Conservation (phyloP, 2,888 invertebrate species). For the Patella caerulea region DNA sequence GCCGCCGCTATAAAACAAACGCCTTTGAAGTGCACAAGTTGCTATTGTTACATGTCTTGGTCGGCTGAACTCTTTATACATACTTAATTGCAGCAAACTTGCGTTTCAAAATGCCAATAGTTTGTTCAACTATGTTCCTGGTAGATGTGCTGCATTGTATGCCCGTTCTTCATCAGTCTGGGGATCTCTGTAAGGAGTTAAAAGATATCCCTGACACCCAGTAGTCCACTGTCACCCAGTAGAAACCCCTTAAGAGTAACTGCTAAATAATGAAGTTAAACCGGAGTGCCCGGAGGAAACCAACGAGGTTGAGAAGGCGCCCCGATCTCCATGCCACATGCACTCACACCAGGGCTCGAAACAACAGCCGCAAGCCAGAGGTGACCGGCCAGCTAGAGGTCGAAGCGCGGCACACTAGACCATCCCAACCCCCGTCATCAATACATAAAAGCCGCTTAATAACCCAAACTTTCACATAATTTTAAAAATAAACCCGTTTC, state of each 20-base stretch:
- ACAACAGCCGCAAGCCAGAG: too few relatives aligned
- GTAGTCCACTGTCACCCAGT: constrained; percentile 29
- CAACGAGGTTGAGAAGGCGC: too few relatives aligned
- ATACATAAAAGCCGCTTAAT: background rate
- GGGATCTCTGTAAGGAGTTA: constrained; percentile 24
- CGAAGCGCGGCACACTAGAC: too few relatives aligned
- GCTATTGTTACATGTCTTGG: too few relatives aligned
- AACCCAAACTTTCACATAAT: too few relatives aligned
- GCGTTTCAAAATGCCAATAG: constrained; percentile 29
- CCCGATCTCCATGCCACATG: too few relatives aligned
- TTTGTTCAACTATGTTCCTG: constrained; percentile 26
- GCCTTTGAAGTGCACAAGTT: too few relatives aligned
- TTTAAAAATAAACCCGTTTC: constrained; percentile 18
- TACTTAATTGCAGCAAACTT: constrained; percentile 19
- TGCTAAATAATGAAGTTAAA: constrained; percentile 6
- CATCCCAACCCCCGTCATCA: too few relatives aligned
- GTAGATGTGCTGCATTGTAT: constrained; percentile 25
- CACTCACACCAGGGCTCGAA: too few relatives aligned
- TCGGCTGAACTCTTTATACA: background rate
- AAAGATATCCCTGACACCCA: constrained; percentile 12
- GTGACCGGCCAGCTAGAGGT: too few relatives aligned
- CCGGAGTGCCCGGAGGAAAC: too few relatives aligned
- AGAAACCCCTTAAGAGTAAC: constrained; percentile 20
- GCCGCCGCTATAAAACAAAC: too few relatives aligned
- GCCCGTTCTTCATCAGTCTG: background rate